phyloP scores from a whole-genome alignment of 2,113 vertebrate species.

The Hippolais icterina region DNA sequence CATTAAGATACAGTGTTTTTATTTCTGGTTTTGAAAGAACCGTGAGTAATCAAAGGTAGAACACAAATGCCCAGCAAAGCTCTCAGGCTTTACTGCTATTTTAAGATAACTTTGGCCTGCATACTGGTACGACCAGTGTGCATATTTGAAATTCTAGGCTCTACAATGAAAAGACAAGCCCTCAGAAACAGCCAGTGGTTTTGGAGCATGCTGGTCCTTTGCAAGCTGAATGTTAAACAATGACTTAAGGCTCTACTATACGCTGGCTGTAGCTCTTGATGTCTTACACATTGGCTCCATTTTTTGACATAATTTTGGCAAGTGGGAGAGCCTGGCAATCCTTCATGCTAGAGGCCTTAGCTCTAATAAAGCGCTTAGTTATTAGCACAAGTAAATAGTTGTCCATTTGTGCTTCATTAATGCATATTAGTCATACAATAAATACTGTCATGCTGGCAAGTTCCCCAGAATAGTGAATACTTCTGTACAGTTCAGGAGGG shows the following conservation, averaged over 20 bases:
- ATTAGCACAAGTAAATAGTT: slow-evolving; percentile 58
- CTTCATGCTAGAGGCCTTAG: slow-evolving; percentile 36
- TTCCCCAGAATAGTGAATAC: slow-evolving; percentile 41
- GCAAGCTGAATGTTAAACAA: slow-evolving; percentile 41
- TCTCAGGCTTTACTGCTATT: slow-evolving; percentile 42
- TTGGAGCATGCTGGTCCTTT: slow-evolving; percentile 35
- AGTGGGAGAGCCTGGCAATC: slow-evolving; percentile 33
- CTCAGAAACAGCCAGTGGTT: slow-evolving; percentile 30
- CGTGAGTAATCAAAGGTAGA: background rate
- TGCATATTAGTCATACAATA: slow-evolving; percentile 49
- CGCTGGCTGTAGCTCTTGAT: slow-evolving; percentile 26
- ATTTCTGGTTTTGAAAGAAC: slow-evolving; percentile 18
- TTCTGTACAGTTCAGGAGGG: slow-evolving; percentile 23
- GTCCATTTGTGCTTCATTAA: slow-evolving; percentile 51
- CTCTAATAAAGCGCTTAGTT: slow-evolving; percentile 51
- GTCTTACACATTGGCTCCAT: slow-evolving; percentile 23
- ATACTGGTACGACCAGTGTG: background rate
- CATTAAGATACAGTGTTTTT: slow-evolving; percentile 8
- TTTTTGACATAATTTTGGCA: slow-evolving; percentile 68
- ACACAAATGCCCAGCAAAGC: background rate
- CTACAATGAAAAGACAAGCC: slow-evolving; percentile 37
- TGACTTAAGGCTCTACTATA: slow-evolving; percentile 36
- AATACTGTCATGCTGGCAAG: slow-evolving; percentile 43
- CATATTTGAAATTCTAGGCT: slow-evolving; percentile 43
- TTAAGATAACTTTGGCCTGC: background rate